Evolutionary conservation across 2,113 vertebrate species (phyloP).

Genomic region (Zapornia atra): DNA sequence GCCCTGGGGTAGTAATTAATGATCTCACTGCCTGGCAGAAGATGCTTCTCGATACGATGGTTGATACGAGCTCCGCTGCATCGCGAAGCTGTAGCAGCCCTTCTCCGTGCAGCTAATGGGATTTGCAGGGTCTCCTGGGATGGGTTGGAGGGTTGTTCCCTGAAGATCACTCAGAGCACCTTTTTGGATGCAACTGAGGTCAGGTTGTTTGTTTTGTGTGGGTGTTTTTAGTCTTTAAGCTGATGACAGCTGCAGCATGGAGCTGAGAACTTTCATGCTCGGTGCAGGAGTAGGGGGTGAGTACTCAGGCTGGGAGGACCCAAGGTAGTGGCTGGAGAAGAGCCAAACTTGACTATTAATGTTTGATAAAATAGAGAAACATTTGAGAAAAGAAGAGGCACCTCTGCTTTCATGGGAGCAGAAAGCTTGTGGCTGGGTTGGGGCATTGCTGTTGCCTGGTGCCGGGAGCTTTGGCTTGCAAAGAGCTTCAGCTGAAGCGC

Average conservation of each 20-base stretch:
- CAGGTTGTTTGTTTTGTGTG: not conserved
- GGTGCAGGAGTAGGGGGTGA: not conserved
- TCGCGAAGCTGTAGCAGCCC: not conserved
- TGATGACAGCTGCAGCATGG: accelerated
- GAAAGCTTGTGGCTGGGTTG: not conserved
- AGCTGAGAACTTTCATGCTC: not conserved
- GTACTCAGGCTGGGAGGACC: not conserved
- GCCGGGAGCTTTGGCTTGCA: accelerated
- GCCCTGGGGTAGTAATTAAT: not conserved
- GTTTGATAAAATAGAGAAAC: not conserved
- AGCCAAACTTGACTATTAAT: not conserved
- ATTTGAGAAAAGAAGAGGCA: not conserved
- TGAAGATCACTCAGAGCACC: not conserved
- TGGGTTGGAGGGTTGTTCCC: not conserved
- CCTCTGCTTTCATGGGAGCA: accelerated
- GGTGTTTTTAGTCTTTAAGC: not conserved
- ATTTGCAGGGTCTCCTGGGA: not conserved
- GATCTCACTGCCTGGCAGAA: not conserved
- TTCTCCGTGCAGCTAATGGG: not conserved
- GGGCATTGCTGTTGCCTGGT: accelerated
- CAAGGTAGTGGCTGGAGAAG: not conserved
- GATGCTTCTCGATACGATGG: not conserved
- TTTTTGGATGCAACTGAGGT: not conserved
- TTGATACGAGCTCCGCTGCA: not conserved
- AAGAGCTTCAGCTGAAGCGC: not conserved